These are phyloP conservation scores for Phoenicopterus ruber DNA, from an alignment of 2,113 vertebrate species.

Conservation along the genomic window DNA sequence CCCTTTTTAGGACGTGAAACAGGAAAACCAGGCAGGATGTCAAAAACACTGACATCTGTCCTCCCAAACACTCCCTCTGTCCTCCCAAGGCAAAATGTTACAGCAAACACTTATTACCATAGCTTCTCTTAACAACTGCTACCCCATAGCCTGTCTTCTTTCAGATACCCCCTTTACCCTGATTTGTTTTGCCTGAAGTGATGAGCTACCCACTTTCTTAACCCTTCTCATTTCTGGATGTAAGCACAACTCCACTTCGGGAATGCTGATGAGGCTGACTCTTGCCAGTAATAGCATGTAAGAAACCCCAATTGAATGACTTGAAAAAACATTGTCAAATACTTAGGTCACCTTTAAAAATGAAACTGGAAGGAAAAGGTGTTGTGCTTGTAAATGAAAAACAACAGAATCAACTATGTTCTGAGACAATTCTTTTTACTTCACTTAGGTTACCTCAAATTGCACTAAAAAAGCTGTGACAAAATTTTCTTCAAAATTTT, in stretches of 20 bases:
- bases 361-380: slow-evolving; percentile 4
- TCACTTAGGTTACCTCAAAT: not conserved
- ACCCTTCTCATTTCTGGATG: not conserved
- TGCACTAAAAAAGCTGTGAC: not conserved
- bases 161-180: not conserved
- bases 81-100: not conserved
- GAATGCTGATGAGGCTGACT: slow-evolving; percentile 3
- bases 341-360: slow-evolving; percentile 41
- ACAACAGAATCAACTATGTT: not conserved
- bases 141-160: not conserved
- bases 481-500: not conserved
- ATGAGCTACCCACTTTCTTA: slow-evolving; percentile 7
- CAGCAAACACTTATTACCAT: not conserved
- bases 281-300: not conserved
- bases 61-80: not conserved
- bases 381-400: slow-evolving; percentile 20
- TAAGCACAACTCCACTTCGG: not conserved
- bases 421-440: not conserved
- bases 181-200: not conserved
- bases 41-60: not conserved
- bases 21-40: not conserved
- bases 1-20: not conserved
- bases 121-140: not conserved
- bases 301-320: not conserved
- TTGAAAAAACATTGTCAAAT: slow-evolving; percentile 6